Percentiles rank a stretch among this genome's conserved stretches.
Evolutionary conservation across 2,888 invertebrate species (phyloP).

Genomic region (Odontocerum albicorne): DNA sequence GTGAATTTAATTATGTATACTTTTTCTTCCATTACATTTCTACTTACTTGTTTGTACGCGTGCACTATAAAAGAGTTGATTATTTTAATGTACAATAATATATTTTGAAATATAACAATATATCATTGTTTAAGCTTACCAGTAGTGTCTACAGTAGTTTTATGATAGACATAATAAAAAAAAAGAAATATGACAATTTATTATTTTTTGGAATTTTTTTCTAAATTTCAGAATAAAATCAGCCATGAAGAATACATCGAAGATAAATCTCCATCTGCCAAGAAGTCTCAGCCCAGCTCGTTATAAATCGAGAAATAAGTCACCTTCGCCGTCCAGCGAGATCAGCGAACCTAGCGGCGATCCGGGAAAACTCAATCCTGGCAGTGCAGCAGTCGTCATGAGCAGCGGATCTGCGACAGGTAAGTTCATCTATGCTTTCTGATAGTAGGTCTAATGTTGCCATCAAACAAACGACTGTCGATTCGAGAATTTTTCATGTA

Average conservation of each 20-base stretch:
- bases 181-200: too few species aligned
- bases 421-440: slow-evolving; percentile 22
- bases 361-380: slow-evolving; percentile 17
- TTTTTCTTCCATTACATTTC: too few species aligned
- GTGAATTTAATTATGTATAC: too few species aligned
- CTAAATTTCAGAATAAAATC: too few species aligned
- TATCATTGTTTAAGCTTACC: too few species aligned
- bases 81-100: too few species aligned
- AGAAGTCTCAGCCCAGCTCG: slow-evolving; percentile 33
- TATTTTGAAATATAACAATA: too few species aligned
- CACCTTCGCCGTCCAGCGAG: slow-evolving; percentile 24
- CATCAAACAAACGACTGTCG: not conserved
- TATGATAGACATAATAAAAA: too few species aligned
- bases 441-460: not conserved
- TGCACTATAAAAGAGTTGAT: too few species aligned
- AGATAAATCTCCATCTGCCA: slow-evolving; percentile 33
- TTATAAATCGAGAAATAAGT: slow-evolving; percentile 30
- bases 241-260: slow-evolving; percentile 34
- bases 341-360: slow-evolving; percentile 23
- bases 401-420: slow-evolving; percentile 34
- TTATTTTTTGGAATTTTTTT: too few species aligned
- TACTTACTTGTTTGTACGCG: too few species aligned
- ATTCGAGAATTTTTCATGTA: not conserved
- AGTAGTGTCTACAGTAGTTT: too few species aligned
- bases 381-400: slow-evolving; percentile 9